Evolutionary conservation across 2,888 invertebrate species (phyloP), one percentile per base, ranked within the genome.

Genomic region (Rhodophaea formosa): DNA sequence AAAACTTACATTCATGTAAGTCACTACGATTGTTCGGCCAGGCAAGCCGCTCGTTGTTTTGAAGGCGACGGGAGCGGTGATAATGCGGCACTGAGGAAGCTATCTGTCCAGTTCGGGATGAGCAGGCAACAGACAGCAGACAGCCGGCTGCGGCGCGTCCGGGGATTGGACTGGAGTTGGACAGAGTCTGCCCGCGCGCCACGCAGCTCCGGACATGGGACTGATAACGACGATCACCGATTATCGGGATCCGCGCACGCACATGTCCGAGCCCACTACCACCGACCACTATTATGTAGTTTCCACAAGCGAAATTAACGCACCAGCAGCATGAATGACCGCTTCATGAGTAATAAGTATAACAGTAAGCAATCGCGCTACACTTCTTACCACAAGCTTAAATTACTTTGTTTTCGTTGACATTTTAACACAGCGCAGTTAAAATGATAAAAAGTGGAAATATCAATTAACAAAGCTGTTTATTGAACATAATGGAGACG

Each of bases 191-290:
- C 71, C 58, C 63, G 49, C 57, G 59, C 59, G 62, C 66, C 58
- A 66, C 73, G 73, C 67, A 66, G 70, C 77, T 78, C 81, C 84
- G 86, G 84, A 82, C 84, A 82, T 72, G 71, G 75, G 75, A 73
- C 85, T 77, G 90, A 90, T 90, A 90, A 86, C 82, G 70, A 62
- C 79, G 82, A 88, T 86, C 84, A 72, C 62, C 78, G 88, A 88
- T 88, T 84, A 89, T 84, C 86, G 78, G 72, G 77, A 80, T 80
- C 81, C 75, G 70, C 72, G 62, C 66, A 61, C 63, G 65, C 73
- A 71, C 74, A 72, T 72, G 73, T 71, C 67, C 70, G 67, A 64
- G 65, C 65, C 64, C 62, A 62, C 63, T 59, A 65, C 63, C 62
- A 61, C 67, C 66, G 61, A 66, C 69, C 63, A 51, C 65, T 56